phyloP scores from a whole-genome alignment of 2,113 vertebrate genomes.

The Xiphophorus couchianus region DNA sequence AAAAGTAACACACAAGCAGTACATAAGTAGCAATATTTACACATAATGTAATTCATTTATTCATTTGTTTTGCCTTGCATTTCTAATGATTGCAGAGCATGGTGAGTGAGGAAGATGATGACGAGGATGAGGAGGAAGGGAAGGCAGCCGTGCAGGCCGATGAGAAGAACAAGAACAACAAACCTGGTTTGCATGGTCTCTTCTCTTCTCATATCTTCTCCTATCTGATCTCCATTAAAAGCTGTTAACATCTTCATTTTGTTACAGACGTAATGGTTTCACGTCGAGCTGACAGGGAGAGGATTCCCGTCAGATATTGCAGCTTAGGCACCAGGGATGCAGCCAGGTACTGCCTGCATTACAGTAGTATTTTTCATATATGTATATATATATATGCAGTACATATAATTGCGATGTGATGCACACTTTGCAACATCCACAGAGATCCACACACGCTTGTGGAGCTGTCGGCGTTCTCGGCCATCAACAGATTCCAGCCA shows the following conservation, averaged over 20 bases:
- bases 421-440: slow-evolving; percentile 29
- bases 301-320: slow-evolving; percentile 89
- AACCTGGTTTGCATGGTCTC: slow-evolving; percentile 72
- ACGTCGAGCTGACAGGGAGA: slow-evolving; percentile 78
- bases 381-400: too few relatives aligned
- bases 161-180: slow-evolving; percentile 83
- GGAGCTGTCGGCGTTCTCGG: slow-evolving; percentile 90
- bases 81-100: slow-evolving; percentile 79
- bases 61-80: background rate
- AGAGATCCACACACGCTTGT: slow-evolving; percentile 94
- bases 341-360: slow-evolving; percentile 82
- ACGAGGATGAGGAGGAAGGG: slow-evolving; percentile 91
- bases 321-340: slow-evolving; percentile 89
- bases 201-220: background rate
- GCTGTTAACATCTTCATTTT: slow-evolving; percentile 10
- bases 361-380: background rate
- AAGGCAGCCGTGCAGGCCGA: slow-evolving; percentile 77
- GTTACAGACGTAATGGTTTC: slow-evolving; percentile 77
- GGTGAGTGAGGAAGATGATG: slow-evolving; percentile 93
- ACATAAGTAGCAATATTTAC: background rate
- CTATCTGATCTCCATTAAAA: background rate
- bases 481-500: slow-evolving; percentile 97
- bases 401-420: background rate
- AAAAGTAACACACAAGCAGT: background rate
- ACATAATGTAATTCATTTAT: background rate